Evolutionary conservation across 2,888 invertebrate genomes (phyloP).

Genomic region (Anoplius nigerrimus): DNA sequence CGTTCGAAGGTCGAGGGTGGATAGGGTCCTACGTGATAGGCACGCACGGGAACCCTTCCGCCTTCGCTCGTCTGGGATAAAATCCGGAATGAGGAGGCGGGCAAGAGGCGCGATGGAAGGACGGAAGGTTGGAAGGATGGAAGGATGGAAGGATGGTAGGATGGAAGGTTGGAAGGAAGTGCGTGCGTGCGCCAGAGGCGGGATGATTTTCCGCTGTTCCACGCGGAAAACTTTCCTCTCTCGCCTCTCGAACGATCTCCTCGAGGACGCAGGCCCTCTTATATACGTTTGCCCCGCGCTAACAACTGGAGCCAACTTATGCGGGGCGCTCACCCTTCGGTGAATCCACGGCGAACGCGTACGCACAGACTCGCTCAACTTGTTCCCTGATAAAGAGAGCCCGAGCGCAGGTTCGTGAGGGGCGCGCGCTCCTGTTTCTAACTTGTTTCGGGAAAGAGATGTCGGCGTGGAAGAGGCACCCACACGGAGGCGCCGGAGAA

Average conservation of each 20-base stretch:
- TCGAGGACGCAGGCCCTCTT: conserved; percentile 7
- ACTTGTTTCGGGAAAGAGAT: not conserved
- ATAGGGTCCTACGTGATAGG: not conserved
- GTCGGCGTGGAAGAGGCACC: not conserved
- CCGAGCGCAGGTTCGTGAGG: not conserved
- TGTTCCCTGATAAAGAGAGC: not conserved
- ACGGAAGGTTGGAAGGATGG: not conserved
- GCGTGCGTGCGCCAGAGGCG: not conserved
- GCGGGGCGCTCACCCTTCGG: conserved; percentile 11
- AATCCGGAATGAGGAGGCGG: too few species aligned
- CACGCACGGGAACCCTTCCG: too few species aligned
- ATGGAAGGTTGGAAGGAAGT: not conserved
- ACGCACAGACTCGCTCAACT: conserved; percentile 6
- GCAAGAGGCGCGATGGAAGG: too few species aligned
- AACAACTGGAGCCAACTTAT: conserved; percentile 16
- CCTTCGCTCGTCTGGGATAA: too few species aligned
- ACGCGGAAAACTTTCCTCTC: conserved; percentile 35
- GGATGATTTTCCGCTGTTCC: conserved; percentile 36
- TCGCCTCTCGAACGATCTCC: not conserved
- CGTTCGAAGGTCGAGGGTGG: too few species aligned
- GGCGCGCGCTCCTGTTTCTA: not conserved
- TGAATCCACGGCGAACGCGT: conserved; percentile 11
- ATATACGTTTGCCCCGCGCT: conserved; percentile 24
- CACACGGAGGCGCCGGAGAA: not conserved
- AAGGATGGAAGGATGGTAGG: not conserved